These are phyloP conservation scores for Cryptocephalus primarius DNA, from an alignment of 2,888 invertebrate species.

Conservation along the genomic window DNA sequence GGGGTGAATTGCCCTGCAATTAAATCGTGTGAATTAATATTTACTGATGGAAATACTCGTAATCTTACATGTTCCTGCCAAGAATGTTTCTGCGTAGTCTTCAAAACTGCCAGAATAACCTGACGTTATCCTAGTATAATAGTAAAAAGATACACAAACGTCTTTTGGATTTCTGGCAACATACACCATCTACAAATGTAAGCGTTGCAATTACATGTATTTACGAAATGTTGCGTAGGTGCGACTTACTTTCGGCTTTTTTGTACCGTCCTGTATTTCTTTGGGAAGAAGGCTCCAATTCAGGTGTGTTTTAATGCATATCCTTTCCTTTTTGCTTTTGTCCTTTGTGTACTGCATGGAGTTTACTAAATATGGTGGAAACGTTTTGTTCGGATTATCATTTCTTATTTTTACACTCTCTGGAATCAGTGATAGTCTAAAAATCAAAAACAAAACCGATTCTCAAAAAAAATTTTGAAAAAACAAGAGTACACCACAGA, in stretches of 20 bases:
- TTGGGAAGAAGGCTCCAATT: conserved; percentile 47
- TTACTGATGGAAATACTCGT: too few species aligned
- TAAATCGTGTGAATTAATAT: too few species aligned
- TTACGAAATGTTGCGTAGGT: too few species aligned
- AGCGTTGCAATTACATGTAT: not conserved
- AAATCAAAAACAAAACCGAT: too few species aligned
- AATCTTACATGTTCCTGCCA: conserved; percentile 43
- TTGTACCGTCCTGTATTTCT: conserved; percentile 31
- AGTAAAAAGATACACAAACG: conserved; percentile 56
- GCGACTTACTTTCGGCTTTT: conserved; percentile 27
- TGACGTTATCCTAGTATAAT: conserved; percentile 49
- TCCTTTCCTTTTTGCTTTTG: conserved; percentile 13
- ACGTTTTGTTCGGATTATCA: too few species aligned
- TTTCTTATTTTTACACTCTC: too few species aligned
- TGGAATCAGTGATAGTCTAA: too few species aligned
- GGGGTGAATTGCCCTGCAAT: conserved; percentile 27
- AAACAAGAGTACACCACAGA: too few species aligned
- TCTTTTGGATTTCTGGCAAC: conserved; percentile 63
- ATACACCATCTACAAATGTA: conserved; percentile 48
- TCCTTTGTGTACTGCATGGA: conserved; percentile 12
- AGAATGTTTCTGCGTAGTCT: conserved; percentile 50
- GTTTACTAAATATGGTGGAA: not conserved
- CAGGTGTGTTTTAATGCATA: conserved; percentile 54
- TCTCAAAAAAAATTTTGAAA: too few species aligned
- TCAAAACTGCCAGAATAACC: conserved; percentile 42